Evolutionary conservation across 2,797 vertebrate genomes (phyloP).

Genomic region (Botia almorhae): DNA sequence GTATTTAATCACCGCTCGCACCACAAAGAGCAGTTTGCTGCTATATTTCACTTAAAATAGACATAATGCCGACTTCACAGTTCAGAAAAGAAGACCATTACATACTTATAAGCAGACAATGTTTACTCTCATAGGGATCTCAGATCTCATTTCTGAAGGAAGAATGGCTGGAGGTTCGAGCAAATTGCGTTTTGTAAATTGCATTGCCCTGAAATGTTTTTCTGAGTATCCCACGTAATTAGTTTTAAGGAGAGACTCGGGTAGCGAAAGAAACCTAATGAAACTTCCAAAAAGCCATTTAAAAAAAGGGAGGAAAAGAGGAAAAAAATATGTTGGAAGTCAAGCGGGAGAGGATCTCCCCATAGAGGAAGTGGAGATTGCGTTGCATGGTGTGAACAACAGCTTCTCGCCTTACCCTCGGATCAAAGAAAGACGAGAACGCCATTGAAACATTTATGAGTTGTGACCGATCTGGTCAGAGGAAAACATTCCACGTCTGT

Average conservation of each 20-base stretch:
- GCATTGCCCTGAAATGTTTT: slow-evolving; percentile 24
- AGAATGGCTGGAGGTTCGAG: slow-evolving; percentile 24
- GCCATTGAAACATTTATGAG: slow-evolving; percentile 76
- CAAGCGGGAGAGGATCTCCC: slow-evolving; percentile 59
- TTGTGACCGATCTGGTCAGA: slow-evolving; percentile 70
- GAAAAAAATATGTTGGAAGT: slow-evolving; percentile 49
- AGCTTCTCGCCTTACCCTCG: slow-evolving; percentile 63
- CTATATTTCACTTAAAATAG: slow-evolving; percentile 21
- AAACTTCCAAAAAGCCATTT: slow-evolving; percentile 53
- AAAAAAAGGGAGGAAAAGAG: slow-evolving; percentile 52
- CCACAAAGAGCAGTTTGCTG: neutral
- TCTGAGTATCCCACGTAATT: slow-evolving; percentile 26
- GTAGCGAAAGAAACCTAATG: slow-evolving; percentile 27
- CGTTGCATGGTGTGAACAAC: slow-evolving; percentile 62
- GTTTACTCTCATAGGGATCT: slow-evolving; percentile 18
- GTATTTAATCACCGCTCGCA: slow-evolving; percentile 6
- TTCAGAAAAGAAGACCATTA: slow-evolving; percentile 66
- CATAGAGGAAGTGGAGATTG: slow-evolving; percentile 59
- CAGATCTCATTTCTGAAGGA: slow-evolving; percentile 30
- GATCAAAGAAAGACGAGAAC: slow-evolving; percentile 69
- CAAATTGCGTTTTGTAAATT: slow-evolving; percentile 23
- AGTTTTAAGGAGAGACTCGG: slow-evolving; percentile 9
- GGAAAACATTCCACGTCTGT: slow-evolving; percentile 70
- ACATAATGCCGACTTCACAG: slow-evolving; percentile 7
- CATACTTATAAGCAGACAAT: slow-evolving; percentile 19